phyloP scores from a whole-genome alignment of 2,113 vertebrate genomes.

The Spheniscus mendiculus region DNA sequence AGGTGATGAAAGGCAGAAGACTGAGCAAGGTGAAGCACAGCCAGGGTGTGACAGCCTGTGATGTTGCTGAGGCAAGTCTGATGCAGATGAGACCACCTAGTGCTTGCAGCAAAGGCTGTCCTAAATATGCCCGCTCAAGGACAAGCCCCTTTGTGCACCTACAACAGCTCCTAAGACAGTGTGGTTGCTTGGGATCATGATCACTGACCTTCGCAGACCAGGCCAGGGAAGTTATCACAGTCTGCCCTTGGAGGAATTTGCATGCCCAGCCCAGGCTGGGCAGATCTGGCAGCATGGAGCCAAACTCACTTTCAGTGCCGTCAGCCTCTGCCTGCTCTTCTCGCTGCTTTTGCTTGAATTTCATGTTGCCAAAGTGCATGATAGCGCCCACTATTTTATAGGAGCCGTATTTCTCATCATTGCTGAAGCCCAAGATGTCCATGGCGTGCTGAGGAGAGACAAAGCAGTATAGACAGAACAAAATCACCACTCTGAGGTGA shows the following conservation, averaged over 20 bases:
- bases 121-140: background rate
- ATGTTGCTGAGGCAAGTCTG: background rate
- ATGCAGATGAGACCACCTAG: background rate
- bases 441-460: slow-evolving; percentile 84
- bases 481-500: background rate
- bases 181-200: background rate
- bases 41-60: background rate
- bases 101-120: background rate
- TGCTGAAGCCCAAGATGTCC: slow-evolving; percentile 91
- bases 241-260: background rate
- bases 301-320: slow-evolving; percentile 88
- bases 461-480: background rate
- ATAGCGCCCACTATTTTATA: slow-evolving; percentile 95
- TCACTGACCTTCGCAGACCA: background rate
- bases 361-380: slow-evolving; percentile 98
- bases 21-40: background rate
- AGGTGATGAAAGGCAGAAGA: background rate
- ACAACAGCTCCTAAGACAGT: background rate
- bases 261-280: background rate
- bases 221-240: background rate
- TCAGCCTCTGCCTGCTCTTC: slow-evolving; percentile 94
- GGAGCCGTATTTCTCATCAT: slow-evolving; percentile 89
- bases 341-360: slow-evolving; percentile 93
- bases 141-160: background rate
- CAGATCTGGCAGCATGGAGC: background rate